phyloP scores from a whole-genome alignment of 1,140 invertebrate genomes.

The fruit fly (Drosophila melanogaster) region DNA sequence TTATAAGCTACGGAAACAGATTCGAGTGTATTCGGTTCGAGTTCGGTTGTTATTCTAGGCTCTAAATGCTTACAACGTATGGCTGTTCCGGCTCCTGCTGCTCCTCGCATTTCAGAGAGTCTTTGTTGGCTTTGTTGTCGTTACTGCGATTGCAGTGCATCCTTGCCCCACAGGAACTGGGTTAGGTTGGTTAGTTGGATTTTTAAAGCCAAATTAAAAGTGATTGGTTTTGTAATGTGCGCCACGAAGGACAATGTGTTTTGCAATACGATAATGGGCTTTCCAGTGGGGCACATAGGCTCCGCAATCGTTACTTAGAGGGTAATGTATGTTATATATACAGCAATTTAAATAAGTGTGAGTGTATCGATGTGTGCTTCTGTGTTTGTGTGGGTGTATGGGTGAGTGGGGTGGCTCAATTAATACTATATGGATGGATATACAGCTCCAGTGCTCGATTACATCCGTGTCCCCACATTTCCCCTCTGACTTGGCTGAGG shows the following conservation, averaged over 20 bases:
- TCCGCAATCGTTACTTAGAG: constrained; percentile 27
- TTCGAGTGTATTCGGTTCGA: constrained; percentile 19
- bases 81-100: constrained; percentile 62
- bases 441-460: constrained; percentile 28
- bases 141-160: constrained; percentile 7
- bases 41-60: constrained; percentile 32
- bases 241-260: neutral
- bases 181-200: neutral
- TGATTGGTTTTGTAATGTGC: neutral
- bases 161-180: constrained; percentile 1
- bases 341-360: constrained; percentile 22
- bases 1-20: constrained; percentile 19
- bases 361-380: constrained; percentile 10
- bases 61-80: constrained; percentile 80
- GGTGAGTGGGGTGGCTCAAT: constrained; percentile 34
- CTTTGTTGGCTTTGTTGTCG: constrained; percentile 84
- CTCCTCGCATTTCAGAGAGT: constrained; percentile 70
- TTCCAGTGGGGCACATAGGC: neutral
- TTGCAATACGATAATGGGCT: neutral
- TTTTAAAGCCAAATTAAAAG: neutral
- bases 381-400: constrained; percentile 2
- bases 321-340: constrained; percentile 31
- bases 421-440: constrained; percentile 73
- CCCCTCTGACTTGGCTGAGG: constrained; percentile 76
- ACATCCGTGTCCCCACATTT: constrained; percentile 81